A percentile compares a stretch with the other conserved stretches of the same genome.
Conservation (phyloP, 2,113 vertebrate species). For the Galbula dea region DNA sequence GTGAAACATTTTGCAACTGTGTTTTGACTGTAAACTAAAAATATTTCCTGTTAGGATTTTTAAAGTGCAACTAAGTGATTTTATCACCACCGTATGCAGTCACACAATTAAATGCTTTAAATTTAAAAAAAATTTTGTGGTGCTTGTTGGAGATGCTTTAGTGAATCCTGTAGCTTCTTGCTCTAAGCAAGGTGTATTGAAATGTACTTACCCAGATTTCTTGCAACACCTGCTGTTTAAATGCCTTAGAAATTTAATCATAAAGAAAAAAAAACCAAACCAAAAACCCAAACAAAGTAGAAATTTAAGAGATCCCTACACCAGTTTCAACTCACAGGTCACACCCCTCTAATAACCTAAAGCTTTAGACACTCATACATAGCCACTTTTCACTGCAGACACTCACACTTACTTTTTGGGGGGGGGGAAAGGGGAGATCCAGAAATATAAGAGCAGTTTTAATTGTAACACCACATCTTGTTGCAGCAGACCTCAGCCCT, state of each 20-base stretch:
- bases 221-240: not conserved
- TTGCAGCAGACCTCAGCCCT: not conserved
- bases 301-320: not conserved
- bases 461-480: not conserved
- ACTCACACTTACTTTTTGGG: not conserved
- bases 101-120: not conserved
- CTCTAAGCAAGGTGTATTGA: not conserved
- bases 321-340: not conserved
- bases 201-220: not conserved
- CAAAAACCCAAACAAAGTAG: not conserved
- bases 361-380: not conserved
- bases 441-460: not conserved
- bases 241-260: not conserved
- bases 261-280: not conserved
- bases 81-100: not conserved
- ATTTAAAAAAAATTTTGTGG: not conserved
- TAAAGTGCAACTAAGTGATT: not conserved
- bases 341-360: not conserved
- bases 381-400: not conserved
- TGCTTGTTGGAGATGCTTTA: not conserved
- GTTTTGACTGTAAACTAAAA: not conserved
- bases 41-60: not conserved
- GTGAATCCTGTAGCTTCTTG: not conserved
- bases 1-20: not conserved
- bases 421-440: rapidly evolving